Percentiles rank a stretch among this genome's conserved stretches.
Conservation (phyloP, 1,140 invertebrate genomes). For the Pogonognathellus flavescens region DNA sequence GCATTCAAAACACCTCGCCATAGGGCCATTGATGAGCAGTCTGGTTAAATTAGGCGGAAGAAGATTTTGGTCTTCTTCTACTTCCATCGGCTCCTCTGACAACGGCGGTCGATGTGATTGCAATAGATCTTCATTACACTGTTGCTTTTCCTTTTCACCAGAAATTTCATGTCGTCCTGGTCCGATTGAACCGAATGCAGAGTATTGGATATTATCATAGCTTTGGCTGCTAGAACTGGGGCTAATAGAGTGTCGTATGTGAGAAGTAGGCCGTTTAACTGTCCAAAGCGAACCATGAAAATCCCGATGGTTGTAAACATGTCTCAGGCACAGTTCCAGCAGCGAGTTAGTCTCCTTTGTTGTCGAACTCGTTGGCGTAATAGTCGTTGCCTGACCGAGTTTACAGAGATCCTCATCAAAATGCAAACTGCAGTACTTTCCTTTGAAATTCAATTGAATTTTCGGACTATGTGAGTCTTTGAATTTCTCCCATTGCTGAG, state of each 20-base stretch:
- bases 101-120: neutral
- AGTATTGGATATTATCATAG: neutral
- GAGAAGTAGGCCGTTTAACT: neutral
- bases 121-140: slow-evolving; percentile 6
- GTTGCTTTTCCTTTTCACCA: neutral
- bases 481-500: neutral
- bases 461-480: slow-evolving; percentile 29
- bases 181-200: neutral
- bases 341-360: slow-evolving; percentile 44
- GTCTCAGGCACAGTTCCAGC: slow-evolving; percentile 57
- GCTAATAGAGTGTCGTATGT: neutral
- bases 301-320: slow-evolving; percentile 51
- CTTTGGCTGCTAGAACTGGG: neutral
- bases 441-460: slow-evolving; percentile 53
- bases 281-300: neutral
- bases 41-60: slow-evolving; percentile 53
- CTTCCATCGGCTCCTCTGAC: neutral
- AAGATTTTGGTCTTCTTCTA: slow-evolving; percentile 10
- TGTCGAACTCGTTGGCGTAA: slow-evolving; percentile 7
- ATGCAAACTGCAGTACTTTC: slow-evolving; percentile 55
- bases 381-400: slow-evolving; percentile 17
- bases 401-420: slow-evolving; percentile 59
- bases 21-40: slow-evolving; percentile 47
- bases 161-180: slow-evolving; percentile 9
- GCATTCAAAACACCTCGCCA: slow-evolving; percentile 58